phyloP scores from a whole-genome alignment of 2,113 vertebrate genomes.

The Dromaius novaehollandiae region DNA sequence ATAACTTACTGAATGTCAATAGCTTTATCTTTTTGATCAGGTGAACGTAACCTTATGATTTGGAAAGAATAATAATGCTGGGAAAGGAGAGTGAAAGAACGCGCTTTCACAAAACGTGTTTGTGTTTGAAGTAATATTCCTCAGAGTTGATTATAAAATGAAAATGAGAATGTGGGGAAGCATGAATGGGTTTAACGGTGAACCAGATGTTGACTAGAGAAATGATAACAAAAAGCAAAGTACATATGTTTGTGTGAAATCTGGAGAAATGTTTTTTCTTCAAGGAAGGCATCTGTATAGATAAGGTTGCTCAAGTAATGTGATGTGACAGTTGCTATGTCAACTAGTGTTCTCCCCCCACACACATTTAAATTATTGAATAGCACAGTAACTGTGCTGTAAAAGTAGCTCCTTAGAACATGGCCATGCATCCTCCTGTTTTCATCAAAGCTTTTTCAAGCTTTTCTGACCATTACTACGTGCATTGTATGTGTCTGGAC shows the following conservation, averaged over 20 bases:
- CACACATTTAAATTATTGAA: conserved; percentile 70
- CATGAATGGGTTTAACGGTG: not conserved
- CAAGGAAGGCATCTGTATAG: conserved; percentile 70
- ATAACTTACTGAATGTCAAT: not conserved
- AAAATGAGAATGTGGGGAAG: conserved; percentile 25
- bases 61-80: not conserved
- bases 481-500: conserved; percentile 19
- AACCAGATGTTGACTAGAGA: conserved; percentile 70
- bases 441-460: conserved; percentile 51
- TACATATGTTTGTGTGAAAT: conserved; percentile 50
- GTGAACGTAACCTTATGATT: not conserved
- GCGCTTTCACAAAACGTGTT: not conserved
- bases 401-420: conserved; percentile 51
- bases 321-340: conserved; percentile 76
- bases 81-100: not conserved
- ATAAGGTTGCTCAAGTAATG: conserved; percentile 65
- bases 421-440: conserved; percentile 31
- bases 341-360: conserved; percentile 59
- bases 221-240: conserved; percentile 50
- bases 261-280: conserved; percentile 62
- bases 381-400: conserved; percentile 56
- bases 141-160: conserved; percentile 42
- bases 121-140: conserved; percentile 41
- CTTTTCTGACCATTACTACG: conserved; percentile 11
- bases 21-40: not conserved